Base-by-base conservation (phyloP, 2,888 invertebrate genomes). In the Chrysodeixis includens region DNA sequence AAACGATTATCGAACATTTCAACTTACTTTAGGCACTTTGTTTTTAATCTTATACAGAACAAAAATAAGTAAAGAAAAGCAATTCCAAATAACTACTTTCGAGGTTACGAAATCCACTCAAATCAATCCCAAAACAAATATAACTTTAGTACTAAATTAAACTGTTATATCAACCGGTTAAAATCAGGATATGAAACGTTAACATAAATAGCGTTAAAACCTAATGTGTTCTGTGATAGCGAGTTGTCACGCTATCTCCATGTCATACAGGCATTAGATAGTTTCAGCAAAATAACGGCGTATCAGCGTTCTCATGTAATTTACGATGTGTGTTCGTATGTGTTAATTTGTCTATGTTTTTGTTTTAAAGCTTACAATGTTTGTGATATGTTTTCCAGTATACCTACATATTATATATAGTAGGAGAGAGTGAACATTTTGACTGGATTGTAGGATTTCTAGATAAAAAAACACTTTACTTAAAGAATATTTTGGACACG, bases 171-270 rank as follows among this genome's bases (percentile, higher is more conserved):
- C 65, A 78, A 69, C 66, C 52, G 12, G 56, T 62, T 63, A 12
- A 65, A 77, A 78, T 73, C 64, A 61, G 64, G 60, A 73, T 62
- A 68, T 64, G 53, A 67, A 68, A 51, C n/a, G 46, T 63, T 68
- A 68, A 65, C 66, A 30, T 49, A 68, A 64, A 69, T 66, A 49
- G 56, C 56, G 53, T 69, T 70, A 59, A 68, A 75, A 70, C 56
- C 60, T 66, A 62, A 69, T 66, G 60, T 70, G 62, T 63, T 59
- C 53, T 49, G 56, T 70, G 73, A 73, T 78, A 71, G 68, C 12
- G 9, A 1, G 18, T n/a, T 73, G 74, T 58, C 78, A 78, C 78
- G 78, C 76, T 68, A 78, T 66, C 62, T 57, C 30, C 20, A 32
- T 58, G 40, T 62, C 40, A 18, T 16, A 16, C 30, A 18, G 26